Conservation (phyloP, 2,113 vertebrate genomes). For the Campylomormyrus numenius region DNA sequence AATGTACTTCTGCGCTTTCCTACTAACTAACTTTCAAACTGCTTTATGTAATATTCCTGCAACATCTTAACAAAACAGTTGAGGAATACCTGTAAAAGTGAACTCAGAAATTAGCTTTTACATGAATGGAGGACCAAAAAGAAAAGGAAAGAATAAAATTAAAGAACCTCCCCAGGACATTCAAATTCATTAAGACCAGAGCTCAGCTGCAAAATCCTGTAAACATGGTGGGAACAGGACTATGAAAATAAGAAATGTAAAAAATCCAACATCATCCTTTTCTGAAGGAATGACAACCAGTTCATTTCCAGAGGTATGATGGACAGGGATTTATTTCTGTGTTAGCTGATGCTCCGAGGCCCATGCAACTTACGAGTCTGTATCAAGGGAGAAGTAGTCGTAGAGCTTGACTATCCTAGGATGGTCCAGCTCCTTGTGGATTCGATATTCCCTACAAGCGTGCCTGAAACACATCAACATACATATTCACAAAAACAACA, state of each 20-base stretch:
- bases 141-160: background rate
- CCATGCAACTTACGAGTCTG: constrained; percentile 80
- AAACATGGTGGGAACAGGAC: background rate
- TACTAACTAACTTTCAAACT: background rate
- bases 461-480: constrained; percentile 60
- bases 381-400: constrained; percentile 91
- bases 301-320: background rate
- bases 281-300: background rate
- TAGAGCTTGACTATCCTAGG: constrained; percentile 93
- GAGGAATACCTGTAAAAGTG: background rate
- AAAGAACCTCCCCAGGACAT: background rate
- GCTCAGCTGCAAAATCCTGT: background rate
- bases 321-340: background rate
- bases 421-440: constrained; percentile 95
- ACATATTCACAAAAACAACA: background rate
- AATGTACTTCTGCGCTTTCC: background rate
- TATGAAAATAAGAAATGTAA: background rate
- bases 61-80: background rate
- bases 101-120: background rate
- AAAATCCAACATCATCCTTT: background rate
- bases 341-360: background rate
- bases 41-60: background rate
- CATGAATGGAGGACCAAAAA: background rate
- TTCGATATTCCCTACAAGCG: constrained; percentile 91
- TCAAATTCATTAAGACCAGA: background rate